Evolutionary conservation across 2,797 vertebrate species (phyloP), one percentile per base, ranked within the genome.

Genomic region (Chelidonichthys spinosus): DNA sequence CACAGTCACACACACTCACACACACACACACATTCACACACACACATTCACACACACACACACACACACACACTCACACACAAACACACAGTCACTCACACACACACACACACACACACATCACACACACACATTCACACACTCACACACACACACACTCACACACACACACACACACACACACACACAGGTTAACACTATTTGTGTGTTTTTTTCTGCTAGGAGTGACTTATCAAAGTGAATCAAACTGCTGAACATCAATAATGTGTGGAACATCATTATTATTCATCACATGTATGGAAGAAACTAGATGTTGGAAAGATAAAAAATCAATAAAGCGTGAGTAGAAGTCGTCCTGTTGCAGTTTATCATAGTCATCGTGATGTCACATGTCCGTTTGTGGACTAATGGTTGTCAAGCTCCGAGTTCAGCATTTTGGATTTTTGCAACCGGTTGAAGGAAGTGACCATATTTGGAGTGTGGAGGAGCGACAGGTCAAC

Each of bases 251-350:
- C 49, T 61, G 50, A 73, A 25, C 52, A 49, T 61, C 10, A 44
- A 6, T 37, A 33, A 36, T 61, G 65, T 65, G 68, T 78, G 43
- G 11, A 61, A 43, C 5, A 6, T 59, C 9, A 52, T 64, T 7
- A 43, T 63, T 58, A 25, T 53, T 62, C 59, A 72, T 74, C 46
- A 52, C 37, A n/a, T 74, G 63, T 76, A 14, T 13, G 64, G 52
- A 33, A 54, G 50, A 60, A 68, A 49, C 32, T 50, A 2, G 5
- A 56, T 44, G 63, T 67, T 15, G 39, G 63, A 25, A 25, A 25
- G 2, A 25, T 39, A 7, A 15, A 33, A 46, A 56, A 59, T 74
- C 39, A 81, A 83, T 83, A 81, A 79, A 82, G 59, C 65, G 46
- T 40, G 66, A 76, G 11, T 70, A 43, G 53, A 67, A 60, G 71